phyloP scores from a whole-genome alignment of 1,140 invertebrate genomes.

The Rhopalosiphum padi region DNA sequence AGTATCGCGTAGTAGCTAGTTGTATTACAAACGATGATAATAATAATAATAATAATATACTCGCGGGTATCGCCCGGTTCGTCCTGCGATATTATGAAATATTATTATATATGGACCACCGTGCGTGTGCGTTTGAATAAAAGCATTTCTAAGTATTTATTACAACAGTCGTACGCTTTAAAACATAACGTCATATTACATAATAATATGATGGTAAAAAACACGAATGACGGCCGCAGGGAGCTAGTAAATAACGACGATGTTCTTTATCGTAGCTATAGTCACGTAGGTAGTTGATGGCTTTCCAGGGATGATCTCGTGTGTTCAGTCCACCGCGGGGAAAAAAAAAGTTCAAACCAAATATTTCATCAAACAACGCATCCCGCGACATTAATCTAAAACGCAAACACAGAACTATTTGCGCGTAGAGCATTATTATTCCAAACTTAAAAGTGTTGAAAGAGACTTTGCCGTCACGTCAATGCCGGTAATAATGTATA shows the following conservation, averaged over 20 bases:
- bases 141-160: slow-evolving; percentile 13
- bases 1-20: not conserved
- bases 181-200: not conserved
- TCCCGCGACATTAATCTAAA: not conserved
- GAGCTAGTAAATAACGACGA: not conserved
- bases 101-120: not conserved
- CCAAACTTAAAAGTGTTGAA: not conserved
- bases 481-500: not conserved
- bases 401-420: not conserved
- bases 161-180: not conserved
- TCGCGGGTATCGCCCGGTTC: not conserved
- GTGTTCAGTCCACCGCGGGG: too few species aligned
- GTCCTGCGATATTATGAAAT: not conserved
- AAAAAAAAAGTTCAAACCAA: not conserved
- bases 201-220: not conserved
- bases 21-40: not conserved
- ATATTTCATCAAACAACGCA: not conserved
- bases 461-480: too few species aligned
- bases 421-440: not conserved
- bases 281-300: slow-evolving; percentile 7
- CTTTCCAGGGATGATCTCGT: not conserved
- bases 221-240: not conserved
- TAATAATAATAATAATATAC: not conserved
- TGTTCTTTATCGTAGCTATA: not conserved
- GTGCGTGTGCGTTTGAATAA: not conserved